Base-by-base conservation (phyloP, 2,113 vertebrate genomes). In the Myrmecobius fasciatus region DNA sequence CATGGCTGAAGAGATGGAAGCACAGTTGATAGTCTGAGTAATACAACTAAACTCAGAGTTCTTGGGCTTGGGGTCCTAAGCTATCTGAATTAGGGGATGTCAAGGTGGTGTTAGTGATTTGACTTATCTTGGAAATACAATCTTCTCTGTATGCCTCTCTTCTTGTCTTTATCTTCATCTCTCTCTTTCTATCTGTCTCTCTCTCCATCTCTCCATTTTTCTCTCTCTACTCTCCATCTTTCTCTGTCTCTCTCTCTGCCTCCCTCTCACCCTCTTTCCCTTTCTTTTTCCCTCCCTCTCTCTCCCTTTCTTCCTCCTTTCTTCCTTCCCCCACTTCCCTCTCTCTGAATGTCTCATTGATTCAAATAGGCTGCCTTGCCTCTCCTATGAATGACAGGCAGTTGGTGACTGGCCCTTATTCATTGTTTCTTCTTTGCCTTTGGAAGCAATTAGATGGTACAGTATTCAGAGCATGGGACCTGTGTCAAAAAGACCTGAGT, bases 291-390 rank as follows among this genome's bases (percentile, higher is more conserved):
- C 0, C 49, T 49, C 49, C 0, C 49, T 49, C 49, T 8, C 49
- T 49, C 49, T 49, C 49, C 9, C 49, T 8, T 8, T 49, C 49
- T 49, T 8, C 9, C 7, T 49, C n/a, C 49, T 49, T 8, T 49
- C 49, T 49, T 8, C 0, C 49, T 49, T 5, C 9, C 5, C 9
- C 5, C 9, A 5, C 0, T 2, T 54, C 4, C 26, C 2, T 67
- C 60, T 75, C 31, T 75, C 60, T n/a, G 31, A n/a, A 8, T 75
- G 9, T 36, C 60, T 75, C 10, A 31, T 11, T 56, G 28, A 60
- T 60, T 60, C 56, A 60, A 3, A 75, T 36, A 75, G 60, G 1
- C 1, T 75, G 60, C 3, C 4, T 75, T 75, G 12, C 17, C 14
- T 75, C 3, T 20, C 36, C 31, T 3, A 75, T 20, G 17, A 67